Evolutionary conservation across 1,140 invertebrate species (phyloP).

Genomic region (Cydia amplana): DNA sequence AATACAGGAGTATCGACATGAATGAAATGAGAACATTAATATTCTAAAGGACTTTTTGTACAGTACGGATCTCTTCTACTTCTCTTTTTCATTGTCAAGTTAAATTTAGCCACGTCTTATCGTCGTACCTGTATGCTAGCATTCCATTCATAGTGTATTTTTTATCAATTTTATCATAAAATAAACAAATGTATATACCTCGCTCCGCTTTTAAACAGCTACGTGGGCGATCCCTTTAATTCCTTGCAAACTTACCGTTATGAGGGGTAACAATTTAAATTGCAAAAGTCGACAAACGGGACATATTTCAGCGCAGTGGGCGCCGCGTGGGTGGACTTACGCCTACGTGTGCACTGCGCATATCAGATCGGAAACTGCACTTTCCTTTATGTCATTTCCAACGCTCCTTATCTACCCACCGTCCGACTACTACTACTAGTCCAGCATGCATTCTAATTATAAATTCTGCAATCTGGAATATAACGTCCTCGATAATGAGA

Average conservation of each 20-base stretch:
- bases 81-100: too few relatives aligned
- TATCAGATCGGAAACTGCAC: background rate
- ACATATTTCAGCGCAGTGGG: conserved; percentile 30
- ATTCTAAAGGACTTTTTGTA: too few relatives aligned
- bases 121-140: too few relatives aligned
- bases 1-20: too few relatives aligned
- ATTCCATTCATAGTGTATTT: too few relatives aligned
- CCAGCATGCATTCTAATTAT: background rate
- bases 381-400: conserved; percentile 4
- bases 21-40: too few relatives aligned
- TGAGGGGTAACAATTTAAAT: conserved; percentile 12
- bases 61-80: too few relatives aligned
- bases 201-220: background rate
- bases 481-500: background rate
- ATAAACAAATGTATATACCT: background rate
- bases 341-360: conserved; percentile 1
- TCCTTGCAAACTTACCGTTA: conserved; percentile 1
- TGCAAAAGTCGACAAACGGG: conserved; percentile 18
- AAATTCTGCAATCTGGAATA: background rate
- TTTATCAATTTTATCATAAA: too few relatives aligned
- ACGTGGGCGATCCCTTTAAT: background rate
- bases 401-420: conserved; percentile 15
- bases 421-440: background rate
- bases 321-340: conserved; percentile 22
- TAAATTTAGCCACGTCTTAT: too few relatives aligned